Percentiles rank a stretch among this genome's conserved stretches.
Evolutionary conservation across 1,140 invertebrate species (phyloP).

Genomic region (Trypoxylus dichotomus): DNA sequence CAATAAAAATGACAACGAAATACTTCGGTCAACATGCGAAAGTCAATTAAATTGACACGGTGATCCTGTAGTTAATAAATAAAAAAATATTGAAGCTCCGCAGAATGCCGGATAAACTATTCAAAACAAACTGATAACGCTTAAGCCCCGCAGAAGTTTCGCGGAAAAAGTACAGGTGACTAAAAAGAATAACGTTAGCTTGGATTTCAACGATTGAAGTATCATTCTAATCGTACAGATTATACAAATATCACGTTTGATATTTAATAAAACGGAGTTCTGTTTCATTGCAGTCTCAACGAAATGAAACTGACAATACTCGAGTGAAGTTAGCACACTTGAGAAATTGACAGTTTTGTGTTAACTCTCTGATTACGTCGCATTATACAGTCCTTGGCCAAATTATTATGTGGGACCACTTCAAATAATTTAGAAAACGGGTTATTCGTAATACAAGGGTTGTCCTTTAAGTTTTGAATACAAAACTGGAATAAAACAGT

Average conservation of each 20-base stretch:
- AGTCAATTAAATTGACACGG: conserved; percentile 12
- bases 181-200: neutral
- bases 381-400: too few species aligned
- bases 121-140: neutral
- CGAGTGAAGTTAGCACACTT: too few species aligned
- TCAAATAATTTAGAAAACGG: too few species aligned
- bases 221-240: conserved; percentile 7
- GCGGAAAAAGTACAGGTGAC: neutral
- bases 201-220: neutral
- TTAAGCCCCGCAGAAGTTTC: neutral
- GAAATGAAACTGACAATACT: too few species aligned
- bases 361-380: too few species aligned
- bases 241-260: neutral
- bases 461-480: too few species aligned
- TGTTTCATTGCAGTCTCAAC: too few species aligned
- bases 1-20: conserved; percentile 3
- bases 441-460: too few species aligned
- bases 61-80: conserved; percentile 12
- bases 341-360: too few species aligned
- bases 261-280: conserved; percentile 14
- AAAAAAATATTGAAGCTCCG: neutral
- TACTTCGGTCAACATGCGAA: neutral
- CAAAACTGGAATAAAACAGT: too few species aligned
- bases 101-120: neutral
- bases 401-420: too few species aligned